Conservation (phyloP, 2,888 invertebrate genomes). For the Cantharis nigra region DNA sequence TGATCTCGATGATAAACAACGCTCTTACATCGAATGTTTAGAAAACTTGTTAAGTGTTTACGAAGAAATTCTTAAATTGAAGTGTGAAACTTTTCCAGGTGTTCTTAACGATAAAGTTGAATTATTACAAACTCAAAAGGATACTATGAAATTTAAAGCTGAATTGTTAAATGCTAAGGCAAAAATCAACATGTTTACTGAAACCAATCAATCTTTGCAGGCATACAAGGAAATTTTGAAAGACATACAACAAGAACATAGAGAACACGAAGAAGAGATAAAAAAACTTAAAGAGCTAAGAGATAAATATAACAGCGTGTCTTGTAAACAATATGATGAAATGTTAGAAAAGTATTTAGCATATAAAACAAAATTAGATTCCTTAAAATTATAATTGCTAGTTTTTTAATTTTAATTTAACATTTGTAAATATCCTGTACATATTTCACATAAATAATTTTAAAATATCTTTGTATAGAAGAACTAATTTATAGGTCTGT, state of each 20-base stretch:
- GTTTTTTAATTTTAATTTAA: neutral
- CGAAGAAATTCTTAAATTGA: neutral
- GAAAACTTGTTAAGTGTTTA: neutral
- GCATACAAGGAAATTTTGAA: constrained; percentile 52
- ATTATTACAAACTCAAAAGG: neutral
- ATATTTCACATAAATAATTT: neutral
- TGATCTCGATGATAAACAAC: neutral
- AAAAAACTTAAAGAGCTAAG: constrained; percentile 48
- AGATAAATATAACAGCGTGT: constrained; percentile 52
- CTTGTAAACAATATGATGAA: constrained; percentile 54
- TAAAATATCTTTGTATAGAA: neutral
- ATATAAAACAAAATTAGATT: neutral
- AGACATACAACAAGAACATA: constrained; percentile 52
- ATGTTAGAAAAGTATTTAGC: constrained; percentile 51
- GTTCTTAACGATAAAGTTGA: neutral
- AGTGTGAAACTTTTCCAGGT: neutral
- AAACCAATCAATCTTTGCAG: constrained; percentile 51
- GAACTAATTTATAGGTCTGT: neutral
- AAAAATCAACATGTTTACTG: constrained; percentile 52
- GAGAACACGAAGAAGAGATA: constrained; percentile 49
- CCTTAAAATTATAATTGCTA: neutral
- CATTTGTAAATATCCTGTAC: neutral
- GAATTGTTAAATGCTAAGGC: constrained; percentile 42
- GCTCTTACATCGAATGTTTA: neutral
- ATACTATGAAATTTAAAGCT: constrained; percentile 42